Evolutionary conservation across 2,888 invertebrate species (phyloP).

Genomic region (Drosophila macrothrix): DNA sequence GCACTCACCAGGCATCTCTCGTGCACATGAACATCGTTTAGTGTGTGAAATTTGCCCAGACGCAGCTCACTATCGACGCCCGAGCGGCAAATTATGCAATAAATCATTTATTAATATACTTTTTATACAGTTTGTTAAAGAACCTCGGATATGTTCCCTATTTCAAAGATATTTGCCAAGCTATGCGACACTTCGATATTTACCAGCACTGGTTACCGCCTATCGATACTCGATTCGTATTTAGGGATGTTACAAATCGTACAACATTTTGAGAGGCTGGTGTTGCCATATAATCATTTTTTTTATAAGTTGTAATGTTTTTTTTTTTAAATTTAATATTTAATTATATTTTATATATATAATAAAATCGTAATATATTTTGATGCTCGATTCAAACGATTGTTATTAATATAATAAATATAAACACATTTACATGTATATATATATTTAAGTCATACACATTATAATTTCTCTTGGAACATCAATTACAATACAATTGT

Average conservation of each 20-base stretch:
- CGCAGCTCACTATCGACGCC: conserved; percentile 12
- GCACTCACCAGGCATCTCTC: conserved; percentile 90
- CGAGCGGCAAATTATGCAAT: conserved; percentile 31
- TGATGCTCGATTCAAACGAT: neutral
- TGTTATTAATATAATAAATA: neutral
- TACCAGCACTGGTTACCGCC: neutral
- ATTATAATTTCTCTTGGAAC: conserved; percentile 26
- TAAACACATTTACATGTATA: conserved; percentile 9
- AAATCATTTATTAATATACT: conserved; percentile 40
- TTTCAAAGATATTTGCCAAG: neutral
- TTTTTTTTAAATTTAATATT: neutral
- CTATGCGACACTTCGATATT: neutral
- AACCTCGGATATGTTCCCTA: neutral
- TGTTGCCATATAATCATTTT: neutral
- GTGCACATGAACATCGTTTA: conserved; percentile 87
- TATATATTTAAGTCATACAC: conserved; percentile 33
- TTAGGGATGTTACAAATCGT: neutral
- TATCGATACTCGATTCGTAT: conserved; percentile 1
- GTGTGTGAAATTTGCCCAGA: conserved; percentile 10
- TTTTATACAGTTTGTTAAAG: conserved; percentile 16
- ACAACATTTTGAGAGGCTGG: no score
- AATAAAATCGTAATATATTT: neutral
- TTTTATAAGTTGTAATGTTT: neutral
- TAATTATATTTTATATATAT: neutral
- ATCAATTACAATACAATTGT: conserved; percentile 40